A percentile compares a stretch with the other conserved stretches of the same genome.
Conservation (phyloP, 2,113 vertebrate genomes). For the Pedetes capensis region DNA sequence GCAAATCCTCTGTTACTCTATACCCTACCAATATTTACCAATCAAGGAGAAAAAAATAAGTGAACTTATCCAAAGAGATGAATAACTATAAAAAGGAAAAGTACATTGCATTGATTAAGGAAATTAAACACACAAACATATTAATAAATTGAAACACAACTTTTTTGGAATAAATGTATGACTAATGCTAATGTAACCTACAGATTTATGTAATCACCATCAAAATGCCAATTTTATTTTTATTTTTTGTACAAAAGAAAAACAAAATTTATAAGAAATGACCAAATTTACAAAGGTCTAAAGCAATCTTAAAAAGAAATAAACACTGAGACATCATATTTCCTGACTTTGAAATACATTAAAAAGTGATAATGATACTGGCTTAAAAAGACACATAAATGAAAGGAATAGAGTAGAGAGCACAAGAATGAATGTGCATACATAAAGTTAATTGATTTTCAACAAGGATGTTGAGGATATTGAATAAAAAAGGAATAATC, state of each 20-base stretch:
- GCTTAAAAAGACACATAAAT: not conserved
- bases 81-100: not conserved
- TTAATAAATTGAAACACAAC: not conserved
- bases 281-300: fast-evolving
- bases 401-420: not conserved
- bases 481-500: not conserved
- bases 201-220: not conserved
- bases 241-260: not conserved
- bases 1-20: too few species aligned
- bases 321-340: not conserved
- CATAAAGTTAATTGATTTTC: not conserved
- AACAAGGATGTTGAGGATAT: not conserved
- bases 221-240: not conserved
- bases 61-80: not conserved
- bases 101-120: not conserved
- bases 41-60: not conserved
- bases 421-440: not conserved
- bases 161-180: not conserved
- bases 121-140: not conserved
- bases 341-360: not conserved
- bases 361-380: not conserved
- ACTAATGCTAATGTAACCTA: not conserved
- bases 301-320: not conserved
- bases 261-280: too few species aligned
- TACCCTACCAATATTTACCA: too few species aligned